These are phyloP conservation scores for Drosophila aldrichi DNA, from an alignment of 2,888 invertebrate species.

Conservation along the genomic window DNA sequence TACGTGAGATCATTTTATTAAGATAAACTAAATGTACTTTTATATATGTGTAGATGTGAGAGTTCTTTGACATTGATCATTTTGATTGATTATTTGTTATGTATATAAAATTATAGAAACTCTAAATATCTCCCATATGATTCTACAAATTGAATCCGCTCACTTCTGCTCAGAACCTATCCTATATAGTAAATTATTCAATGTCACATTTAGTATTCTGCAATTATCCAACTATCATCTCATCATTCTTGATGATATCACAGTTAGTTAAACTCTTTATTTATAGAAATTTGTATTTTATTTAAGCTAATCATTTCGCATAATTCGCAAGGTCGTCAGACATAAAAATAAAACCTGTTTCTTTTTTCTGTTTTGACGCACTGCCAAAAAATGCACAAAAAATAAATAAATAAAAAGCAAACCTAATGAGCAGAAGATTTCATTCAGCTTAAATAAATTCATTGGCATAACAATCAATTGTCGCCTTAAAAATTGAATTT, in stretches of 20 bases:
- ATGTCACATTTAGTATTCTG: neutral
- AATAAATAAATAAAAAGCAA: neutral
- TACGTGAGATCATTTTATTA: slow-evolving; percentile 1
- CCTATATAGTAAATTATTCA: no score
- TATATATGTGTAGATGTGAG: neutral
- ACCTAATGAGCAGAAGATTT: slow-evolving; percentile 6
- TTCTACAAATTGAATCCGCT: neutral
- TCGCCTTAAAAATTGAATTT: neutral
- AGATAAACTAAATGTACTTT: neutral
- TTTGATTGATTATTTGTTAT: no score
- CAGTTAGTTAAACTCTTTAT: slow-evolving; percentile 36
- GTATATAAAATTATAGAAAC: no score
- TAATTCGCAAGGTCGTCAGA: slow-evolving; percentile 60
- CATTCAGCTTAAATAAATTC: slow-evolving; percentile 6
- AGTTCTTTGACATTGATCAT: neutral
- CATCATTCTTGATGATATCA: slow-evolving; percentile 27
- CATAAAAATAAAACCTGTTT: slow-evolving; percentile 48
- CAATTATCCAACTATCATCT: neutral
- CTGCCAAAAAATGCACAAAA: slow-evolving; percentile 15
- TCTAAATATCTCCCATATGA: neutral
- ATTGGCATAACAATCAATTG: slow-evolving; percentile 22
- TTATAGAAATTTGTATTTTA: slow-evolving; percentile 30
- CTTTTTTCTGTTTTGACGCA: neutral
- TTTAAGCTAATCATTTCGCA: slow-evolving; percentile 42
- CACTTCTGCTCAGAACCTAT: neutral